phyloP scores from a whole-genome alignment of 2,797 vertebrate genomes.

The Sebastes itinus region DNA sequence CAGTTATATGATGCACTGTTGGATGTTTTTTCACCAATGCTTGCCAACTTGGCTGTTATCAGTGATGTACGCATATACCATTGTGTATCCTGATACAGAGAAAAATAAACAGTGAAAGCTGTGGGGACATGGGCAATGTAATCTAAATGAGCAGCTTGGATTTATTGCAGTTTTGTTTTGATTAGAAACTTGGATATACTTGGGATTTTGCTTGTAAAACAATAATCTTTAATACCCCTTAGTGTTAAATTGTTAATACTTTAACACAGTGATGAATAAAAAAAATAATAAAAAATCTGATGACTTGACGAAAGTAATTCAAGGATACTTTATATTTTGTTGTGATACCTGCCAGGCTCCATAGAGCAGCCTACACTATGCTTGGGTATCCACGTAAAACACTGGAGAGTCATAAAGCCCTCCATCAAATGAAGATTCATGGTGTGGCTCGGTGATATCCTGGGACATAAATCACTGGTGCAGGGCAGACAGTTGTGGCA shows the following conservation, averaged over 20 bases:
- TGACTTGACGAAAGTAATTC: background rate
- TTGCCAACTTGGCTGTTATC: constrained; percentile 22
- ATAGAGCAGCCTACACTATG: background rate
- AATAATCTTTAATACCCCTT: background rate
- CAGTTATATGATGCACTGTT: background rate
- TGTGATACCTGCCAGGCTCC: background rate
- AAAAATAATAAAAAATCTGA: background rate
- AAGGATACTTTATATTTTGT: background rate
- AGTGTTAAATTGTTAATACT: background rate
- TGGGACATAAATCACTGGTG: constrained; percentile 59
- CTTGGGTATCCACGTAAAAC: constrained; percentile 18
- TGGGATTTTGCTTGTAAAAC: background rate
- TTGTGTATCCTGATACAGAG: constrained; percentile 7
- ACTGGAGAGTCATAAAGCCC: constrained; percentile 30
- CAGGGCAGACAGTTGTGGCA: constrained; percentile 57
- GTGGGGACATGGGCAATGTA: background rate
- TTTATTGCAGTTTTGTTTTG: background rate
- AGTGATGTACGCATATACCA: background rate
- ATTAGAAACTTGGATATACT: background rate
- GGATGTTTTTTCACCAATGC: background rate
- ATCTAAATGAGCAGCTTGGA: constrained; percentile 27
- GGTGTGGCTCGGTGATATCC: constrained; percentile 50
- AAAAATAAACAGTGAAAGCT: constrained; percentile 16
- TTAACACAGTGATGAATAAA: background rate
- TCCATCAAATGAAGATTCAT: constrained; percentile 63